A percentile compares a stretch with the other conserved stretches of the same genome.
These are phyloP conservation scores for Trematocara nigrifrons DNA, from an alignment of 2,113 vertebrate species.

Conservation along the genomic window DNA sequence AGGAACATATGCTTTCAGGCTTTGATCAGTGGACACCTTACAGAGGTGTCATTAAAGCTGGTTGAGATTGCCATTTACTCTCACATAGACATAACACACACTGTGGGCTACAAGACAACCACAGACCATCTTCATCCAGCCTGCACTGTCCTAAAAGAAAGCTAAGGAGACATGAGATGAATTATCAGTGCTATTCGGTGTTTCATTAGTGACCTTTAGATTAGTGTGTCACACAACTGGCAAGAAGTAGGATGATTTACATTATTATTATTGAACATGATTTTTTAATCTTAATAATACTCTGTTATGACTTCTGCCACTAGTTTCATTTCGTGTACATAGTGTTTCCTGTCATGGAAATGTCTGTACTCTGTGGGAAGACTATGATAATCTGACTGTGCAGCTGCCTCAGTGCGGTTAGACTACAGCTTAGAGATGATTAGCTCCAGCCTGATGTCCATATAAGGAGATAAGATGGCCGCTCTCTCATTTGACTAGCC, in stretches of 20 bases:
- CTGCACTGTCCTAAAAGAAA: not conserved
- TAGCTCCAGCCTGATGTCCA: not conserved
- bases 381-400: not conserved
- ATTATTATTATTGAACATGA: not conserved
- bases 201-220: not conserved
- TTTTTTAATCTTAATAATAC: not conserved
- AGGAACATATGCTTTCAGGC: not conserved
- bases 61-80: not conserved
- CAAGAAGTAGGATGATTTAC: fast-evolving
- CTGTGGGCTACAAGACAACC: not conserved
- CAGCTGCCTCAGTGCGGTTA: not conserved
- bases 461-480: not conserved
- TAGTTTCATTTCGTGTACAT: fast-evolving
- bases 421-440: fast-evolving
- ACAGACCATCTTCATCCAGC: not conserved
- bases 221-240: not conserved
- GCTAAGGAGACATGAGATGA: fast-evolving
- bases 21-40: not conserved
- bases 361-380: not conserved
- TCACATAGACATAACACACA: fast-evolving
- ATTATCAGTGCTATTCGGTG: not conserved
- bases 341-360: not conserved
- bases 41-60: not conserved
- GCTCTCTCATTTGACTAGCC: not conserved
- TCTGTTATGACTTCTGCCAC: not conserved